A percentile compares a stretch with the other conserved stretches of the same genome.
Conservation (phyloP, 2,113 vertebrate species). For the Megalops atlanticus region DNA sequence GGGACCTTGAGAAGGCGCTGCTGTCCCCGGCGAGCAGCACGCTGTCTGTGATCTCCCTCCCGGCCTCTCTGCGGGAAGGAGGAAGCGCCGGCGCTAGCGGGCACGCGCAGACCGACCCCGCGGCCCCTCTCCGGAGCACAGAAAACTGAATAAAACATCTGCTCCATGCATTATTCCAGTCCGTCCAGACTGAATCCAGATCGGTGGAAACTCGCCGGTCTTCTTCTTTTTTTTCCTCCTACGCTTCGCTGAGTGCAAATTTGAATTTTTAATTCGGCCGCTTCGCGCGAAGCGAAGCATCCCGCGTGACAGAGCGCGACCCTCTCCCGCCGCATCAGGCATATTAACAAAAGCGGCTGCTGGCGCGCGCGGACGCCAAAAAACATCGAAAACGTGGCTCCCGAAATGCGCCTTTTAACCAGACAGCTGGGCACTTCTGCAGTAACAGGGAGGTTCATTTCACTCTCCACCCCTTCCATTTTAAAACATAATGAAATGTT, state of each 20-base stretch:
- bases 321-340: too few relatives aligned
- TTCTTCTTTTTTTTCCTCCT: neutral
- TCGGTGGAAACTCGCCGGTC: neutral
- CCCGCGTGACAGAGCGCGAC: neutral
- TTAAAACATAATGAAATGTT: constrained; percentile 14
- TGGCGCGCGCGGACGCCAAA: too few relatives aligned
- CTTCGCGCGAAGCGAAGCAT: neutral
- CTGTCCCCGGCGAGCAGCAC: too few relatives aligned
- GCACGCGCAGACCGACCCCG: neutral
- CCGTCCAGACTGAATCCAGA: neutral
- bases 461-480: neutral
- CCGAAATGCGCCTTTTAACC: too few relatives aligned
- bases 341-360: too few relatives aligned
- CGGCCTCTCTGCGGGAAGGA: neutral
- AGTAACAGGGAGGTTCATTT: too few relatives aligned
- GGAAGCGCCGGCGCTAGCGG: neutral
- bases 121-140: neutral
- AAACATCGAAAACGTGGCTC: too few relatives aligned
- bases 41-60: neutral
- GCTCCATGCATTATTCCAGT: constrained; percentile 4
- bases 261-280: neutral
- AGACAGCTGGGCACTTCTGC: too few relatives aligned
- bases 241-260: neutral
- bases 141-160: constrained; percentile 20
- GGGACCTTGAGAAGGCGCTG: neutral